phyloP scores from a whole-genome alignment of 2,113 vertebrate species.

The Eudyptes chrysolophus region DNA sequence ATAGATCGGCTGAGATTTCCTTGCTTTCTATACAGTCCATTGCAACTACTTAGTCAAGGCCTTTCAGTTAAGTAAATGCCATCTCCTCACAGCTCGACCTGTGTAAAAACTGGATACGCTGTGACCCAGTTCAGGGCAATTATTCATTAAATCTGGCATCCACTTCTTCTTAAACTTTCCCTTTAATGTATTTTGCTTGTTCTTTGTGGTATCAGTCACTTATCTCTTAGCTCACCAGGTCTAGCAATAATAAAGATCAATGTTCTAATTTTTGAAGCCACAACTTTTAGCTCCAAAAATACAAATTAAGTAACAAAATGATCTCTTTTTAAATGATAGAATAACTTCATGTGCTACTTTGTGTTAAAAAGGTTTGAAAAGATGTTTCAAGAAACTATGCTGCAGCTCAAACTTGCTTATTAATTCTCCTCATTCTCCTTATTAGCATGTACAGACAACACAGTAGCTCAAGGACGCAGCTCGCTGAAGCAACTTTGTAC shows the following conservation, averaged over 20 bases:
- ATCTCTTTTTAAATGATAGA: neutral
- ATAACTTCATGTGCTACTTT: neutral
- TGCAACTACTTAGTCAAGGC: neutral
- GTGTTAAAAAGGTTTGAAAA: neutral
- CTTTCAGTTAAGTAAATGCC: neutral
- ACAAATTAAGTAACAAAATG: neutral
- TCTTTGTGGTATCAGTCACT: neutral
- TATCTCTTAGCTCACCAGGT: neutral
- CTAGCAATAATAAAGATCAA: neutral
- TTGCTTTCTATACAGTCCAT: neutral
- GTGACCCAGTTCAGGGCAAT: neutral
- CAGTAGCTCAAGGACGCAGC: constrained; percentile 72
- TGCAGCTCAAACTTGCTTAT: constrained; percentile 54
- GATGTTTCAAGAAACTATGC: constrained; percentile 9
- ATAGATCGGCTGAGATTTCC: neutral
- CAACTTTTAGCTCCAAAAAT: neutral
- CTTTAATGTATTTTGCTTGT: neutral
- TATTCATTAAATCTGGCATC: neutral
- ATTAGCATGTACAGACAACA: constrained; percentile 63
- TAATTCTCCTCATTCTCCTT: constrained; percentile 80
- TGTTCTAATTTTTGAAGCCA: neutral
- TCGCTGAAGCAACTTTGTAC: constrained; percentile 45
- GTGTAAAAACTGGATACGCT: neutral
- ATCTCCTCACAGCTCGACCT: neutral
- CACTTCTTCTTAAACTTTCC: neutral